Evolutionary conservation across 2,888 invertebrate species (phyloP), one percentile per base, ranked within the genome.

Genomic region (Drosophila melanosoma): DNA sequence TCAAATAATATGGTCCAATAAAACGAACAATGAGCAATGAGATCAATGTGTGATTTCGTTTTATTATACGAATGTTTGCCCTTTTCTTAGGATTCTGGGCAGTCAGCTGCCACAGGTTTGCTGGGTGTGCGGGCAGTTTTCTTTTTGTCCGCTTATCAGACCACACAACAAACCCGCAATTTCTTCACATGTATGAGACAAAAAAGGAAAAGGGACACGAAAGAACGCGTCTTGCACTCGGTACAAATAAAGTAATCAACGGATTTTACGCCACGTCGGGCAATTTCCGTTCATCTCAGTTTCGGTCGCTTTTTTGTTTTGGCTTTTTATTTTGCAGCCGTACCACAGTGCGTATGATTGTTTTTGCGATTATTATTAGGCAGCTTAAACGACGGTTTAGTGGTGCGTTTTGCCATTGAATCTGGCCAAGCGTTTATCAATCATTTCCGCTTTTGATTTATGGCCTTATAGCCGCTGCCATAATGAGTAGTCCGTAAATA

Each of bases 181-280:
- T n/a, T 23, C 35, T 10, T 23, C 40, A 38, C 35, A 36, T 35
- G 63, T 51, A 59, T 38, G 58, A 62, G 51, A 64, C 36, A 60
- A 79, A 69, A 23, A 26, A 2, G 35, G 42, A 8, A 54, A 26
- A 53, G 57, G 49, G 33, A 40, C 56, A 72, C 52, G 52, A 60
- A 23, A 38, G 74, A 58, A 73, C 66, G 66, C 74, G 65, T 72
- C 69, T 71, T 59, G 59, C 72, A 79, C 76, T 76, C 65, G 53
- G 67, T 40, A 66, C 76, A 90, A 91, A 91, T 89, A 87, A 89
- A 89, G 88, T 85, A 90, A 91, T 89, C 88, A 89, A 83, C 79
- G 79, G 77, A 87, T 90, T 85, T 82, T 72, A 87, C 82, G 88
- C 87, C 69, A 73, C 74, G 70, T 33, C 74, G 69, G 69, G 59